Evolutionary conservation across 35 echinoderm and acorn worm species (phyloP).

Genomic region (Strongylocentrotus purpuratus): DNA sequence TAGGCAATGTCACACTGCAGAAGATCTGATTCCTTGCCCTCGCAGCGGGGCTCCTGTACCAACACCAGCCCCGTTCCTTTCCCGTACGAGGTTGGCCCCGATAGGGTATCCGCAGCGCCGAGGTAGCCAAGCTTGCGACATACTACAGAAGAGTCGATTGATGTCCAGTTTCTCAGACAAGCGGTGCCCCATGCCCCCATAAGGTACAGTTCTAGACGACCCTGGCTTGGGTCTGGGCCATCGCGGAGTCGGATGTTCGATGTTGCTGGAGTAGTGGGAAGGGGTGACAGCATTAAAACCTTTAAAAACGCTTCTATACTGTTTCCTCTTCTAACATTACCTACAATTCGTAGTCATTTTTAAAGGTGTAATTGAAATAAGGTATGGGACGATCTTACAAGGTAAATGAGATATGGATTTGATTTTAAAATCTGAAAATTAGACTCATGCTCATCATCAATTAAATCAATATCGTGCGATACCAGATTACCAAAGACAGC

Average conservation of each 20-base stretch:
- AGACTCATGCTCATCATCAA: no score
- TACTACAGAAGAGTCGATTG: constrained; percentile 23
- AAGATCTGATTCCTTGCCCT: background rate
- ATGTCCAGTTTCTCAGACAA: constrained; percentile 31
- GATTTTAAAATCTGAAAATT: no score
- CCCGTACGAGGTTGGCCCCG: background rate
- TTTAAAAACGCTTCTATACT: no score
- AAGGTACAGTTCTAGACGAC: constrained; percentile 49
- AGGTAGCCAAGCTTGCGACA: constrained; percentile 61
- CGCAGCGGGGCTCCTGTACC: background rate
- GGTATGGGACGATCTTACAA: no score
- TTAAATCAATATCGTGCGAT: no score
- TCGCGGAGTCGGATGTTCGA: constrained; percentile 28
- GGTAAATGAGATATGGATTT: no score
- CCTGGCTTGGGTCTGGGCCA: constrained; percentile 17
- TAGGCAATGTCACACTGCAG: background rate
- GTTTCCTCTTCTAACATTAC: no score
- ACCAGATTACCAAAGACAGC: no score
- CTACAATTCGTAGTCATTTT: no score
- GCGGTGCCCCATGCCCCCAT: constrained; percentile 60
- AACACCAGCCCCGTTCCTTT: background rate
- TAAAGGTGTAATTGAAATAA: no score
- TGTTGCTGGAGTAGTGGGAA: background rate
- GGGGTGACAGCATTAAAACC: no score
- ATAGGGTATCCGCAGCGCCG: background rate